phyloP scores from a whole-genome alignment of 2,888 invertebrate genomes.

The Dusona sp. region DNA sequence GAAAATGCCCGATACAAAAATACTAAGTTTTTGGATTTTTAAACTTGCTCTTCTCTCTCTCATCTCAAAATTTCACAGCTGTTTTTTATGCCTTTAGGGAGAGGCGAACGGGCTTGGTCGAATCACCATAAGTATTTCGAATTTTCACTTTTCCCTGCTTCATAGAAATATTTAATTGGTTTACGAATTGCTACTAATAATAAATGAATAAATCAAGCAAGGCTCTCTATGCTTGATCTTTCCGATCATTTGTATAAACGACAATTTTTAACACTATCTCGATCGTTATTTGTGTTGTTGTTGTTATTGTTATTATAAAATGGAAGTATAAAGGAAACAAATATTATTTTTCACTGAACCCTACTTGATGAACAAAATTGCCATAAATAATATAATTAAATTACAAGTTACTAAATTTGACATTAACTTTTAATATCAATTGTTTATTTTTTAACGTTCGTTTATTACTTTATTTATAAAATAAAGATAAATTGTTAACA shows the following conservation, averaged over 20 bases:
- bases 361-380: not conserved
- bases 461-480: not conserved
- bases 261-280: not conserved
- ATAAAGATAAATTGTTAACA: conserved; percentile 27
- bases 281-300: not conserved
- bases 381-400: not conserved
- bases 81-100: not conserved
- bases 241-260: not conserved
- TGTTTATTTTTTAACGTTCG: not conserved
- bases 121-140: not conserved
- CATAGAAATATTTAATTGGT: not conserved
- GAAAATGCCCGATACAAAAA: conserved; percentile 6
- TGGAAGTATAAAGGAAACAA: no score
- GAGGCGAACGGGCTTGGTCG: not conserved
- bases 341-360: not conserved
- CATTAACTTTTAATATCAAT: not conserved
- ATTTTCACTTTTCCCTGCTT: not conserved
- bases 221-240: not conserved
- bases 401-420: not conserved
- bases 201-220: not conserved
- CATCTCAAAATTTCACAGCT: no score
- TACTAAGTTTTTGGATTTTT: conserved; percentile 27
- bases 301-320: not conserved
- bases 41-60: no score
- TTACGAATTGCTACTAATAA: not conserved